Percentiles rank a stretch among this genome's conserved stretches.
Conservation (phyloP, 2,797 vertebrate species). For the Argya squamiceps region DNA sequence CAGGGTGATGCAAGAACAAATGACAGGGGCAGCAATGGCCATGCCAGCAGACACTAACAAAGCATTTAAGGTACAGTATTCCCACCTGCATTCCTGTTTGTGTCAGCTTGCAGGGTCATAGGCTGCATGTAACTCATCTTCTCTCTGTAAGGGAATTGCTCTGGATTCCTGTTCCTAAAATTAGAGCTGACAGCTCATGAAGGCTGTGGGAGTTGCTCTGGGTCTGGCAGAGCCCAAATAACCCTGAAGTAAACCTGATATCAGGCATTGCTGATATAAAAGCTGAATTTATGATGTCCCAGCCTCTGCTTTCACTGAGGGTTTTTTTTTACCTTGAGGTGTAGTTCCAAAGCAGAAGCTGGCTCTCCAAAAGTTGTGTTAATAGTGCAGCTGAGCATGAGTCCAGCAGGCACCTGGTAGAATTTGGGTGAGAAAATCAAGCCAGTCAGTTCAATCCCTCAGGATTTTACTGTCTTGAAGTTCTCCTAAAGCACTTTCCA, state of each 20-base stretch:
- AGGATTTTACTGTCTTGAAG: not conserved
- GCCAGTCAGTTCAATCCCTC: not conserved
- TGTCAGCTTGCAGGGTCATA: not conserved
- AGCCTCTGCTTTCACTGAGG: not conserved
- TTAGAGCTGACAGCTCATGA: not conserved
- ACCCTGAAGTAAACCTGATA: not conserved
- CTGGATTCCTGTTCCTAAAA: not conserved
- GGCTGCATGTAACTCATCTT: not conserved
- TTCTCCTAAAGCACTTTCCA: not conserved
- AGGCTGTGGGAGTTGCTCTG: not conserved
- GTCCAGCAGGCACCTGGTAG: not conserved
- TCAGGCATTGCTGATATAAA: not conserved
- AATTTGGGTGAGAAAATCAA: not conserved
- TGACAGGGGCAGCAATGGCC: conserved; percentile 98
- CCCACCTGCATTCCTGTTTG: not conserved
- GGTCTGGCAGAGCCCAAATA: not conserved
- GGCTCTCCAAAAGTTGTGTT: not conserved
- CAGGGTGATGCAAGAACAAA: conserved; percentile 98
- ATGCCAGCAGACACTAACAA: conserved; percentile 99
- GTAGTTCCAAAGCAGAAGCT: not conserved
- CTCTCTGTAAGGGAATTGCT: not conserved
- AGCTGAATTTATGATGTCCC: not conserved
- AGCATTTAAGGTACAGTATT: conserved; percentile 91
- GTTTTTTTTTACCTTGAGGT: not conserved
- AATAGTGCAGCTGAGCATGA: not conserved